Conservation (phyloP, 1,140 invertebrate genomes). For the Vollenhovia emeryi region DNA sequence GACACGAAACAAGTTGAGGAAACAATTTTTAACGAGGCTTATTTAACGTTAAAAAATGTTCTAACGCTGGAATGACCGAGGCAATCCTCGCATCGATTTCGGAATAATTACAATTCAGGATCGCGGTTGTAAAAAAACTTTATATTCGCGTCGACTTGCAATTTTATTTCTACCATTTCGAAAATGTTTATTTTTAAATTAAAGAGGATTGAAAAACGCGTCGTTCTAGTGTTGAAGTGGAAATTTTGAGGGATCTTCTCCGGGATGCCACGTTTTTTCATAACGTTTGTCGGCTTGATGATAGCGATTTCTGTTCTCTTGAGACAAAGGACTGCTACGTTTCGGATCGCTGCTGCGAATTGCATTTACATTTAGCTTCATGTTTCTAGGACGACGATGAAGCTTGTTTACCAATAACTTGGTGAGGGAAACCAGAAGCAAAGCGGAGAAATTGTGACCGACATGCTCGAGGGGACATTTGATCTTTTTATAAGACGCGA, state of each 20-base stretch:
- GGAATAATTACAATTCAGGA: too few relatives aligned
- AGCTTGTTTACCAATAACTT: slow-evolving; percentile 57
- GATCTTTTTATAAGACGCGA: slow-evolving; percentile 59
- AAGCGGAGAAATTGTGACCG: slow-evolving; percentile 39
- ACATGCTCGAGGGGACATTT: slow-evolving; percentile 49
- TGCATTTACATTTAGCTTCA: slow-evolving; percentile 56
- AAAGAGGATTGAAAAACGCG: background rate
- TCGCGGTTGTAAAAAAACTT: too few relatives aligned
- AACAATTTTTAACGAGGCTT: slow-evolving; percentile 1
- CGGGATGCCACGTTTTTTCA: background rate
- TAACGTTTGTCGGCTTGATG: background rate
- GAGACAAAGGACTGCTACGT: background rate
- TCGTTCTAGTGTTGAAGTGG: background rate
- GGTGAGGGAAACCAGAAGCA: slow-evolving; percentile 13
- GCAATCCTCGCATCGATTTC: background rate
- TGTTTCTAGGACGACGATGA: slow-evolving; percentile 41
- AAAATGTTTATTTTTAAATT: background rate
- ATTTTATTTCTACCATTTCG: background rate
- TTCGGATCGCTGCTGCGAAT: background rate
- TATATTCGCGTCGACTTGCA: too few relatives aligned
- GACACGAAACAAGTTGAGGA: background rate
- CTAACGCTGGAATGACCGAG: background rate
- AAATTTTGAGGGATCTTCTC: background rate
- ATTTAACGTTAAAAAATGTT: background rate
- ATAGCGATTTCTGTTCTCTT: background rate